Evolutionary conservation across 2,888 invertebrate genomes (phyloP).

Genomic region (Brachyopa scutellaris): DNA sequence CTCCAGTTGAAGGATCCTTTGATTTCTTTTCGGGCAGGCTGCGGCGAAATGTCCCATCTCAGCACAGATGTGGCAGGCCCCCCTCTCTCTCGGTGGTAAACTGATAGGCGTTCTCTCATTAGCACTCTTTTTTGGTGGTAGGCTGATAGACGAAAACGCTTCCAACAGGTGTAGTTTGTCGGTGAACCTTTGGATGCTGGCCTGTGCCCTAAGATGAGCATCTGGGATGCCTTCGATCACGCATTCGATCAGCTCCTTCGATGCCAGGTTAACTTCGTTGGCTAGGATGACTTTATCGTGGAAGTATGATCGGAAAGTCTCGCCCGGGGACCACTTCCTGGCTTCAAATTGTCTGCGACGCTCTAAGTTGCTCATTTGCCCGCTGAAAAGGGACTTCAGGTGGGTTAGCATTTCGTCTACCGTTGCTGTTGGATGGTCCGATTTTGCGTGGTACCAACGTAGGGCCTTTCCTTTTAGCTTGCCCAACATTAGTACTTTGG

Average conservation of each 20-base stretch:
- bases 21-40: not conserved
- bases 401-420: not conserved
- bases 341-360: not conserved
- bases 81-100: too few relatives aligned
- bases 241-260: too few relatives aligned
- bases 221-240: too few relatives aligned
- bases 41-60: slow-evolving; percentile 22
- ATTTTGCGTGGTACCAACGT: not conserved
- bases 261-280: too few relatives aligned
- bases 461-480: slow-evolving; percentile 5
- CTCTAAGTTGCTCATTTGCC: not conserved
- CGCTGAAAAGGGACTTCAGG: not conserved
- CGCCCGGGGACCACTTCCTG: too few relatives aligned
- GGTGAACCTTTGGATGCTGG: not conserved
- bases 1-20: not conserved
- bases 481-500: not conserved
- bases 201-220: not conserved
- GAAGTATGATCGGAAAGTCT: too few relatives aligned
- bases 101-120: too few relatives aligned
- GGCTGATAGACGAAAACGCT: not conserved
- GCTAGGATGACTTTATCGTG: too few relatives aligned
- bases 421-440: not conserved
- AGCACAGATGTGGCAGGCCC: slow-evolving; percentile 7
- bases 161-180: not conserved
- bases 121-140: not conserved